Base-by-base conservation (phyloP, 92 coral and sea anemone genomes). In the Meandrina meandrites region DNA sequence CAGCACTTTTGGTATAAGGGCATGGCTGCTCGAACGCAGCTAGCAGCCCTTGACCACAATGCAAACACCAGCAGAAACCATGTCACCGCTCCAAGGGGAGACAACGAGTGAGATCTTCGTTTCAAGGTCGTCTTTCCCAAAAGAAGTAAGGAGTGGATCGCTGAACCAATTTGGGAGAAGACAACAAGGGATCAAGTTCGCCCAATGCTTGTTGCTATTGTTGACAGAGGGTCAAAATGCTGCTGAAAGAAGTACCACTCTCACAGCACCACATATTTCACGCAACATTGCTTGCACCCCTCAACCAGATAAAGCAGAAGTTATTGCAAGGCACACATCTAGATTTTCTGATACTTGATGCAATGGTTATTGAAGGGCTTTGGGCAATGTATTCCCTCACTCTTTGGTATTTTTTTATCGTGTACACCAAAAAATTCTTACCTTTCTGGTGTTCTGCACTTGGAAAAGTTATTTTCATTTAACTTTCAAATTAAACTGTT, bases 31-130 rank as follows among this genome's bases (percentile, higher is more conserved):
- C 78, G 86, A 6, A 84, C 86, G 8, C 86, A 89, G 73, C 76
- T 89, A 51, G 92, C 92, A 78, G 92, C 86, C 51, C 89, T 89
- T 24, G 84, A 82, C 54, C 89, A 85, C 89, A 89, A 89, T 53
- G 86, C 86, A 34, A 89, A 89, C 77, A 80, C 86, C 17, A 86
- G 86, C 60, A 78, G 92, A 47, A 54, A 80, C 50, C 89, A 85
- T 50, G 92, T 89, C 58, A 60, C 76, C 19, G 76, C 89, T 34
- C 48, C 89, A 28, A 78, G 30, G 58, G 89, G 86, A 72, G 37
- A 78, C 27, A 72, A 79, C 51, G 80, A 64, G 67, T 75, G 83
- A 79, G 87, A 84, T 45, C 89, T 48, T 50, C 35, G 89, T 4
- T 89, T 60, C 88, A 89, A 89, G 79, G 45, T 84, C 5, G 83